Evolutionary conservation across 2,888 invertebrate species (phyloP), one percentile per base, ranked within the genome.

Genomic region (Nudaria mundana): DNA sequence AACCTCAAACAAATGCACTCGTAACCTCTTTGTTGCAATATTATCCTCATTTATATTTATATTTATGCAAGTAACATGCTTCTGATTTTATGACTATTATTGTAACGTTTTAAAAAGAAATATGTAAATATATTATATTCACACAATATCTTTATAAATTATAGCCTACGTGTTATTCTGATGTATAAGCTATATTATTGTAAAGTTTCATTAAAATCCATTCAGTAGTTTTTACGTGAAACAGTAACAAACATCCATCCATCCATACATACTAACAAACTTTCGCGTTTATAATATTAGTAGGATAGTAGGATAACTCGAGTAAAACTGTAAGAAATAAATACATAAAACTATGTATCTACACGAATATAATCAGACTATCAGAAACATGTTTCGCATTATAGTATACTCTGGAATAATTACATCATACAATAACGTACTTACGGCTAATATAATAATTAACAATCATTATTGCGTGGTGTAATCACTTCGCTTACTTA

Each of bases 351-450:
- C n/a, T n/a, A n/a, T n/a, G n/a, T 56, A 61, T 56, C 29, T 56
- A 56, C 52, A 56, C 20, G n/a, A 18, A 14, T 25, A 18, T 16
- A 37, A 42, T 42, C 47, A 47, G 43, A 63, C 63, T 58, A 64
- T 62, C 68, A 68, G 68, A 73, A 72, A 76, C 74, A 73, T 65
- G 72, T 62, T 63, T 66, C 56, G 61, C 66, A 63, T 56, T 40
- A 48, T 56, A 53, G 52, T 48, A 45, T 49, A 14, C 41, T 31
- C 39, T 37, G 36, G 32, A 30, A 29, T 31, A 31, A 31, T 46
- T 42, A 50, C 47, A 54, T 45, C 44, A 36, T 18, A 37, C 45
- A 61, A 50, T 44, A 50, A 30, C 34, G 46, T 42, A 22, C 33
- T 26, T 52, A 48, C 23, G 37, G 26, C 0, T n/a, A 23, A 36